Evolutionary conservation across 2,113 vertebrate species (phyloP).

Genomic region (Melanerpes formicivorus): DNA sequence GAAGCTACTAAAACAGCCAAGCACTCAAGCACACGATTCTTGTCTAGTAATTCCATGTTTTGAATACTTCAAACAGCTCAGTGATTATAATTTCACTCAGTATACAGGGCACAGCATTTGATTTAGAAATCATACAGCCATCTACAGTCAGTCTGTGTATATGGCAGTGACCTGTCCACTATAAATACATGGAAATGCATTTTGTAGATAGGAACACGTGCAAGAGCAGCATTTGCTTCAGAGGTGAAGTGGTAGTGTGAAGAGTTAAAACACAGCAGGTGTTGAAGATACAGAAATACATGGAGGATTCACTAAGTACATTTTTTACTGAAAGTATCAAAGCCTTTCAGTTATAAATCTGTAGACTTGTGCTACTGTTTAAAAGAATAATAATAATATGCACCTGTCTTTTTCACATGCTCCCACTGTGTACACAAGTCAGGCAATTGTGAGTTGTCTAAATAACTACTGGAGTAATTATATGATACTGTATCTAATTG

Average conservation of each 20-base stretch:
- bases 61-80: background rate
- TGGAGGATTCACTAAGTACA: background rate
- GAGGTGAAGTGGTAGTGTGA: background rate
- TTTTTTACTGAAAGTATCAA: background rate
- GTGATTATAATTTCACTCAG: background rate
- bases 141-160: background rate
- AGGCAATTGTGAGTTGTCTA: constrained; percentile 19
- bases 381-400: background rate
- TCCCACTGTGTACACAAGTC: constrained; percentile 15
- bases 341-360: background rate
- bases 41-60: background rate
- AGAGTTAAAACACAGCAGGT: background rate
- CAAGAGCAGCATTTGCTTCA: background rate
- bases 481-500: constrained; percentile 31
- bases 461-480: constrained; percentile 50
- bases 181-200: background rate
- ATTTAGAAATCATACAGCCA: constrained; percentile 45
- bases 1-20: background rate
- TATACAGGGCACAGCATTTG: background rate
- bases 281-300: background rate
- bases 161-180: constrained; percentile 40
- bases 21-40: background rate
- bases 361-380: background rate
- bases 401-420: constrained; percentile 19
- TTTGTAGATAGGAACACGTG: background rate